A percentile compares a stretch with the other conserved stretches of the same genome.
phyloP scores from a whole-genome alignment of 2,797 vertebrate genomes.

The Coregonus ussuriensis region DNA sequence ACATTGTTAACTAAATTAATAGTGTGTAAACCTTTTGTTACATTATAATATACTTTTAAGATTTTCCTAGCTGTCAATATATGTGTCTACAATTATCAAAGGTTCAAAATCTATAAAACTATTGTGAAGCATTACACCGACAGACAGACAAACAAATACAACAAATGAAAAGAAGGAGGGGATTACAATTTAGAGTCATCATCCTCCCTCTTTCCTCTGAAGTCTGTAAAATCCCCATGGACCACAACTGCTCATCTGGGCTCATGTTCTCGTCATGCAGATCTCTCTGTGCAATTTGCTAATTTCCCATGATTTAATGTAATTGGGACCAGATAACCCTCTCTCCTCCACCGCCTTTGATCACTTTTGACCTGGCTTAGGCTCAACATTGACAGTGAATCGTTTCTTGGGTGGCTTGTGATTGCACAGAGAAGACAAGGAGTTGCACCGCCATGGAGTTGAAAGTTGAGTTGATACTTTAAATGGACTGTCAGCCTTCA shows the following conservation, averaged over 20 bases:
- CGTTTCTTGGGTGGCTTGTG: constrained; percentile 68
- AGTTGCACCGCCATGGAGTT: too few relatives aligned
- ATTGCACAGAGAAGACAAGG: constrained; percentile 52
- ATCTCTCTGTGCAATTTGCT: constrained; percentile 69
- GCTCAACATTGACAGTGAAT: constrained; percentile 63
- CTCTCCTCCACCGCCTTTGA: constrained; percentile 60
- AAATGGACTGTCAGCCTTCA: not conserved
- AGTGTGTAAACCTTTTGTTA: constrained; percentile 57
- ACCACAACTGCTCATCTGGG: constrained; percentile 71
- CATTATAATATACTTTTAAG: constrained; percentile 51
- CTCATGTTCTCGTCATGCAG: constrained; percentile 61
- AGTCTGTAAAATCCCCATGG: constrained; percentile 50
- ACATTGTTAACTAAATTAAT: constrained; percentile 38
- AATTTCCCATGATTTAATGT: constrained; percentile 74
- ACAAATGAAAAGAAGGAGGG: not conserved
- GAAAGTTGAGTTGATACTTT: not conserved
- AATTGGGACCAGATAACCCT: constrained; percentile 74
- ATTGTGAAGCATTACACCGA: not conserved
- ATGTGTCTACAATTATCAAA: constrained; percentile 39
- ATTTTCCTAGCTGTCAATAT: constrained; percentile 43
- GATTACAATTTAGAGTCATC: constrained; percentile 12
- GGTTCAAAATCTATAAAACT: constrained; percentile 27
- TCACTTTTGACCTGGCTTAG: constrained; percentile 67
- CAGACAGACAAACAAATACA: not conserved
- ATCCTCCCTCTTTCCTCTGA: constrained; percentile 45